Percentiles rank a stretch among this genome's conserved stretches.
Evolutionary conservation across 1,140 invertebrate genomes (phyloP).

Genomic region (Penaeus japonicus): DNA sequence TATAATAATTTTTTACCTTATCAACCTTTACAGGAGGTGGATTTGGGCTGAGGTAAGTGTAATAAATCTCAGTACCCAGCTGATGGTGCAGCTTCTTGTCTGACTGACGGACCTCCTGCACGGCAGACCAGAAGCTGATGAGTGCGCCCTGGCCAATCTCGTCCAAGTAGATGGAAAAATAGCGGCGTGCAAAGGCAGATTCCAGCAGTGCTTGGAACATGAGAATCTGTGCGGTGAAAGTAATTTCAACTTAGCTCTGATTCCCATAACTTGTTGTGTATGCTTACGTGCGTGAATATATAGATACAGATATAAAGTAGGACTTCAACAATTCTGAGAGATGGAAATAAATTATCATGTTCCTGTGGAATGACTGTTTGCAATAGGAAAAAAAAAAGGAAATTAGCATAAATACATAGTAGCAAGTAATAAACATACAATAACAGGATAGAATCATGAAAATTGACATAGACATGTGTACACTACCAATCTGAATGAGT

Average conservation of each 20-base stretch:
- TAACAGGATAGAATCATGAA: too few relatives aligned
- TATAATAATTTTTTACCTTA: constrained; percentile 65
- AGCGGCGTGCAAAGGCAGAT: constrained; percentile 66
- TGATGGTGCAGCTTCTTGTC: constrained; percentile 81
- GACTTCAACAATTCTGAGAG: too few relatives aligned
- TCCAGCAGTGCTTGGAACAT: constrained; percentile 67
- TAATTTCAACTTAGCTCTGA: neutral
- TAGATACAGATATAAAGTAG: too few relatives aligned
- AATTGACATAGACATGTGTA: too few relatives aligned
- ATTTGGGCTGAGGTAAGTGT: constrained; percentile 77
- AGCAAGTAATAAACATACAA: too few relatives aligned
- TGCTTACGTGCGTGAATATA: too few relatives aligned
- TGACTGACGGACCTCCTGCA: constrained; percentile 81
- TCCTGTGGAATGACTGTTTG: too few relatives aligned
- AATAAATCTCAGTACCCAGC: constrained; percentile 88
- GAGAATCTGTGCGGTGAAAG: constrained; percentile 62
- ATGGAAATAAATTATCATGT: too few relatives aligned
- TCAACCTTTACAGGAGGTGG: constrained; percentile 79
- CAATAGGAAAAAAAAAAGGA: too few relatives aligned
- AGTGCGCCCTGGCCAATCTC: constrained; percentile 81
- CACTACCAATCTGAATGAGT: too few relatives aligned
- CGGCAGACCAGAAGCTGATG: constrained; percentile 85
- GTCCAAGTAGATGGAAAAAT: constrained; percentile 82
- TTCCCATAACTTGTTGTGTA: too few relatives aligned
- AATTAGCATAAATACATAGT: too few relatives aligned